phyloP scores from a whole-genome alignment of 2,113 vertebrate species.

The Gambusia holbrooki region DNA sequence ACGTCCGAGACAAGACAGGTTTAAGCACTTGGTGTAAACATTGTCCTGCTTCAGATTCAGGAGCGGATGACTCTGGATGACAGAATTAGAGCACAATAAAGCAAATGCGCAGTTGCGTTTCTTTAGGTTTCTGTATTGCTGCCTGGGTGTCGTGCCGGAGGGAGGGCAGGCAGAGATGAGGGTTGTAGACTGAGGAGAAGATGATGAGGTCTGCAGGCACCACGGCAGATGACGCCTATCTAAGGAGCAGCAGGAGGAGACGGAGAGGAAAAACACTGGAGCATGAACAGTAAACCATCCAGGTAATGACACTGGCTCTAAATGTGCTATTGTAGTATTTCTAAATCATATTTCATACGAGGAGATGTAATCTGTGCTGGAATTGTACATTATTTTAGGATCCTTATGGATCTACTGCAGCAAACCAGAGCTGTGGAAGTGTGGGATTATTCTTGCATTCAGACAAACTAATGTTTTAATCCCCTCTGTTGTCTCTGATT shows the following conservation, averaged over 20 bases:
- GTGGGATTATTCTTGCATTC: constrained; percentile 10
- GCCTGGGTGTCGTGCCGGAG: not conserved
- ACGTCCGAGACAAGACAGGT: not conserved
- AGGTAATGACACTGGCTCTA: not conserved
- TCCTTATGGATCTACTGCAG: too few relatives aligned
- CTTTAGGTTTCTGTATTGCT: not conserved
- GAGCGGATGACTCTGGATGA: not conserved
- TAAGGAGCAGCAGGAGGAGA: not conserved
- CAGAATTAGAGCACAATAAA: not conserved
- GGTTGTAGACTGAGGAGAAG: not conserved
- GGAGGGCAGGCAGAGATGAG: not conserved
- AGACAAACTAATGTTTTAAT: constrained; percentile 9
- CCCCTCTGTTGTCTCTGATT: not conserved
- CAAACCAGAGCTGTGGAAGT: not conserved
- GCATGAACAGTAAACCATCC: too few relatives aligned
- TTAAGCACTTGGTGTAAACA: too few relatives aligned
- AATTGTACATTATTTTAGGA: too few relatives aligned
- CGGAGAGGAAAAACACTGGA: not conserved
- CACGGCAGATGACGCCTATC: not conserved
- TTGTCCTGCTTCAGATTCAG: too few relatives aligned
- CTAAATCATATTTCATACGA: not conserved
- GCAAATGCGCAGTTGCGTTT: not conserved
- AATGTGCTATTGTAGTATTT: not conserved
- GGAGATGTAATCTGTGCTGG: not conserved
- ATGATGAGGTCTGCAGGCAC: not conserved